A percentile compares a stretch with the other conserved stretches of the same genome.
phyloP scores from a whole-genome alignment of 2,888 invertebrate genomes.

The Spatulosminthurus flaviceps region DNA sequence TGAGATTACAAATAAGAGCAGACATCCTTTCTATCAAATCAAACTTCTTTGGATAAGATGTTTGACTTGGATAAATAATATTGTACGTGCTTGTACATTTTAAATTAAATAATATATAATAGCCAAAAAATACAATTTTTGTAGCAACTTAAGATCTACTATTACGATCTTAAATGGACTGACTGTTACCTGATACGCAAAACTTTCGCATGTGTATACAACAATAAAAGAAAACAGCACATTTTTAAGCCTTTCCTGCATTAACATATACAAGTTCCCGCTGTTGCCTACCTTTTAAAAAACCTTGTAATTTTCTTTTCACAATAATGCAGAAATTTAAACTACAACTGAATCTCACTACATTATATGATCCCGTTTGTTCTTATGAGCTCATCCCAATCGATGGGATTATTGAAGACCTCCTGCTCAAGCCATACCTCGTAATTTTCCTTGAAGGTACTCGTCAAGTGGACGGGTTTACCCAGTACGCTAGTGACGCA shows the following conservation, averaged over 20 bases:
- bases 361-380: constrained; percentile 33
- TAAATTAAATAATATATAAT: background rate
- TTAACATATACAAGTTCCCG: too few relatives aligned
- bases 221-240: too few relatives aligned
- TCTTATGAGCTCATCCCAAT: constrained; percentile 70
- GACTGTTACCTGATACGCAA: too few relatives aligned
- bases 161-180: too few relatives aligned
- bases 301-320: background rate
- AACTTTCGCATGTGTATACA: too few relatives aligned
- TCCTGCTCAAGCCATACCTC: constrained; percentile 96
- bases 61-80: constrained; percentile 1
- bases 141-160: too few relatives aligned
- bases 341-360: background rate
- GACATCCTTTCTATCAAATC: background rate
- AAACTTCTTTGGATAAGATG: constrained; percentile 1
- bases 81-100: background rate
- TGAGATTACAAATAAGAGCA: background rate
- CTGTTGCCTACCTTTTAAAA: too few relatives aligned
- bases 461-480: constrained; percentile 81
- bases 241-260: too few relatives aligned
- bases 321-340: background rate
- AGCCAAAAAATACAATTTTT: too few relatives aligned
- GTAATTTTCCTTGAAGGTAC: constrained; percentile 92
- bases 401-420: constrained; percentile 81
- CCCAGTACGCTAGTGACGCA: constrained; percentile 85